Evolutionary conservation across 2,888 invertebrate genomes (phyloP).

Genomic region (Torymus tubicola): DNA sequence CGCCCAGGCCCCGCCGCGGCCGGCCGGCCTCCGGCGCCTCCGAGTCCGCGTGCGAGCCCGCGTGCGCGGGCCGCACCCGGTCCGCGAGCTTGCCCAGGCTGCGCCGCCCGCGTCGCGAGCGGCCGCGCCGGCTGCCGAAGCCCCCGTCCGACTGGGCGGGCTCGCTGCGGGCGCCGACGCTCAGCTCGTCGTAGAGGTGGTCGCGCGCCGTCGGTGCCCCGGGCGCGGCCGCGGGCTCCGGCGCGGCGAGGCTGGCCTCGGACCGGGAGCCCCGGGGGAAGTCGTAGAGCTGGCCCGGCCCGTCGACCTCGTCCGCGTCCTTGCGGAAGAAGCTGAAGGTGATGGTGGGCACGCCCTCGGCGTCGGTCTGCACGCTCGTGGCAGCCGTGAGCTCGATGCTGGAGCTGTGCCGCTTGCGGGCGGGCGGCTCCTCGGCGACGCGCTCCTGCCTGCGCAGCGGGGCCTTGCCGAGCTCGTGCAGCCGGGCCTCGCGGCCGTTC

Average conservation of each 20-base stretch:
- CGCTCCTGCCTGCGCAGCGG: constrained; percentile 1
- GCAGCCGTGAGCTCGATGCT: constrained; percentile 70
- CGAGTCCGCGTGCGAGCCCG: constrained; percentile 62
- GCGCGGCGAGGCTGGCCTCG: constrained; percentile 12
- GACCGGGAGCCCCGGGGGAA: constrained; percentile 61
- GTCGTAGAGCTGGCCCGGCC: constrained; percentile 63
- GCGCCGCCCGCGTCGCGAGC: constrained; percentile 56
- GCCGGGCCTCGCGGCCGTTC: constrained; percentile 16
- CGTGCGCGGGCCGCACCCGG: constrained; percentile 59
- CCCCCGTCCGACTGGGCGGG: not conserved
- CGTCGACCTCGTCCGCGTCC: constrained; percentile 55
- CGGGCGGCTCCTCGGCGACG: constrained; percentile 7
- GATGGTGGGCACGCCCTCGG: constrained; percentile 69
- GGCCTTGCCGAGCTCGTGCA: constrained; percentile 47
- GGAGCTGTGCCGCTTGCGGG: constrained; percentile 65
- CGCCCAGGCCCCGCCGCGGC: constrained; percentile 63
- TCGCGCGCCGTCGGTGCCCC: not conserved
- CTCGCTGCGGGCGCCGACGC: not conserved
- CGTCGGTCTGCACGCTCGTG: constrained; percentile 65
- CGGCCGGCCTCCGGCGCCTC: too few species aligned
- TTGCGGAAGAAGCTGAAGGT: constrained; percentile 70
- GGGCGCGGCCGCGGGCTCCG: constrained; percentile 1
- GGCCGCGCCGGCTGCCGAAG: constrained; percentile 55
- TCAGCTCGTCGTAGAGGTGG: constrained; percentile 47
- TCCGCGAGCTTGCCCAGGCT: constrained; percentile 57